Conservation (phyloP, 2,797 vertebrate genomes). For the Silurus lanzhouensis region DNA sequence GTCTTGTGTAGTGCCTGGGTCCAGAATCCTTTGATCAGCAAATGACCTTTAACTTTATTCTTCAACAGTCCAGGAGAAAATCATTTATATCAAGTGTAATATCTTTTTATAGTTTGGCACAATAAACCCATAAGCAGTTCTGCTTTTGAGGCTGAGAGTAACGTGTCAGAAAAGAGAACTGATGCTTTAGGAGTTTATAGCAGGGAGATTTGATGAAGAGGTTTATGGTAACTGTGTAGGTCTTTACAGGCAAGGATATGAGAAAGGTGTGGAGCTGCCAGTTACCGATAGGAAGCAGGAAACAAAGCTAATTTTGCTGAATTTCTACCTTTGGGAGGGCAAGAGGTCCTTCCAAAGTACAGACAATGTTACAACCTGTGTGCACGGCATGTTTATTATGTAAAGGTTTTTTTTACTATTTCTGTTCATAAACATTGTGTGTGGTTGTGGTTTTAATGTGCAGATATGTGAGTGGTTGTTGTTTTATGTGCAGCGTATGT, state of each 20-base stretch:
- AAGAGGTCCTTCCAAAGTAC: background rate
- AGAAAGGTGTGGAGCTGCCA: background rate
- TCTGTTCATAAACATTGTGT: background rate
- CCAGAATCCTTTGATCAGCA: background rate
- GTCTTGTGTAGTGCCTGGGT: background rate
- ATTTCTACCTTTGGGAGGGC: background rate
- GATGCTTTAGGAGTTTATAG: slow-evolving; percentile 17
- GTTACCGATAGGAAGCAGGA: slow-evolving; percentile 17
- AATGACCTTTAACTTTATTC: background rate
- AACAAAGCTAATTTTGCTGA: slow-evolving; percentile 2
- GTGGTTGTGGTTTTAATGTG: background rate
- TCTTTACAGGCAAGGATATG: slow-evolving; percentile 6
- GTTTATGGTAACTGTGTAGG: slow-evolving; percentile 10
- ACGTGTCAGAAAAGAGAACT: slow-evolving; percentile 19
- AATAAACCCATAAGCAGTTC: slow-evolving; percentile 14
- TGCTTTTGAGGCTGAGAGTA: slow-evolving; percentile 29
- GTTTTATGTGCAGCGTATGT: background rate
- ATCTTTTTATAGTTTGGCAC: background rate
- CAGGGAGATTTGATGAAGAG: slow-evolving; percentile 19
- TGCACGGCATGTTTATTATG: background rate
- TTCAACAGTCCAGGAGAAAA: background rate
- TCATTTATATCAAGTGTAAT: background rate
- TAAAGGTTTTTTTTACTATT: background rate
- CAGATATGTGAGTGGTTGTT: background rate
- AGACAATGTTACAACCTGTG: background rate